Conservation (phyloP, 2,888 invertebrate genomes). For the Seira ritae region DNA sequence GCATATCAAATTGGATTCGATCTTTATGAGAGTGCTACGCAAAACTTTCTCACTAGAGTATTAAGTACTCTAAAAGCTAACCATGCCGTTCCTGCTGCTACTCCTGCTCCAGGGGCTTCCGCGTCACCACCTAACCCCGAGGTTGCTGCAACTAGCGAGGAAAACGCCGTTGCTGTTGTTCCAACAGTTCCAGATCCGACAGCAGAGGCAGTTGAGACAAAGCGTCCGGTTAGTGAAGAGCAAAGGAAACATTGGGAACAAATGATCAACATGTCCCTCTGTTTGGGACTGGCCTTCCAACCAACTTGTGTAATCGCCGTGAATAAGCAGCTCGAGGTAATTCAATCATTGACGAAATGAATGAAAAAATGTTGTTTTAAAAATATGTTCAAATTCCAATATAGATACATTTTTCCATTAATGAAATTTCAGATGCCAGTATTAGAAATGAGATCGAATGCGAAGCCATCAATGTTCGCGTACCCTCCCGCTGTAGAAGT, state of each 20-base stretch:
- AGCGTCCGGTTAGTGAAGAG: slow-evolving; percentile 80
- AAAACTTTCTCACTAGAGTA: slow-evolving; percentile 94
- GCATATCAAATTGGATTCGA: slow-evolving; percentile 99
- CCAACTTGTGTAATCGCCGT: slow-evolving; percentile 97
- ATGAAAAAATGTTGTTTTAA: neutral
- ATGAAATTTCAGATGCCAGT: slow-evolving; percentile 98
- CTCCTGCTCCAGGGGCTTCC: slow-evolving; percentile 76
- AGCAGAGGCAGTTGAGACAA: slow-evolving; percentile 72
- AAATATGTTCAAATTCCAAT: neutral
- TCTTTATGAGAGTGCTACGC: slow-evolving; percentile 98
- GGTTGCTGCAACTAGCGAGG: slow-evolving; percentile 75
- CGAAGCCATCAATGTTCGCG: slow-evolving; percentile 95
- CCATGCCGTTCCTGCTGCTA: slow-evolving; percentile 79
- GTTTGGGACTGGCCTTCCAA: slow-evolving; percentile 95
- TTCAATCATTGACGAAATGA: neutral
- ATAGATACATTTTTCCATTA: too few relatives aligned
- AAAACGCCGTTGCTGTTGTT: slow-evolving; percentile 76
- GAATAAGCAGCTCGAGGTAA: slow-evolving; percentile 89
- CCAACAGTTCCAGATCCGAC: slow-evolving; percentile 73
- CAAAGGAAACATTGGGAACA: slow-evolving; percentile 91
- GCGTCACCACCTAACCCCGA: slow-evolving; percentile 69
- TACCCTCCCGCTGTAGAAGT: slow-evolving; percentile 98
- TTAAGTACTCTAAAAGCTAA: slow-evolving; percentile 86
- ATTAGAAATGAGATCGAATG: slow-evolving; percentile 92
- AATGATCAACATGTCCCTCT: slow-evolving; percentile 93